phyloP scores from a whole-genome alignment of 2,888 invertebrate genomes.

The Gryllus longicercus region DNA sequence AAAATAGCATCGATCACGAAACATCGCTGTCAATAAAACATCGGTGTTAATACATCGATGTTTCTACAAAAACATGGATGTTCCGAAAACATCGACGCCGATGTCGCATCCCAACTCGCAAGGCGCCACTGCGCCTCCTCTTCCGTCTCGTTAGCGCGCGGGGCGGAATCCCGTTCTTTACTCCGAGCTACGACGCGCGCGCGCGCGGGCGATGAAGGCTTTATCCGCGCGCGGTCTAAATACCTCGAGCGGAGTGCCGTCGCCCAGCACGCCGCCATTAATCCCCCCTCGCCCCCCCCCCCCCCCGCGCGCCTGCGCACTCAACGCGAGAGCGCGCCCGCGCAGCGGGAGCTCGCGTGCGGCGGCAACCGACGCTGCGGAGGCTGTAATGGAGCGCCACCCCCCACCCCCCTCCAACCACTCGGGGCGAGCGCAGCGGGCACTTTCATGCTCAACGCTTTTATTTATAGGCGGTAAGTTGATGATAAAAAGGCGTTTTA shows the following conservation, averaged over 20 bases:
- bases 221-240: neutral
- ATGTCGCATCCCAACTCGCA: neutral
- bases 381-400: neutral
- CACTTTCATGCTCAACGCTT: no score
- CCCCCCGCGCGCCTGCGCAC: neutral
- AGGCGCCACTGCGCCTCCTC: neutral
- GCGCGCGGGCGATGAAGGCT: neutral
- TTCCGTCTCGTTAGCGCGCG: neutral
- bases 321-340: neutral
- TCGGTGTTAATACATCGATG: no score
- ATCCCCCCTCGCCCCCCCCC: neutral
- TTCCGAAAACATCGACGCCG: no score
- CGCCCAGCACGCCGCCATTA: neutral
- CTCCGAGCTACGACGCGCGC: neutral
- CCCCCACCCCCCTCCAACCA: no score
- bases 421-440: no score
- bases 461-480: no score
- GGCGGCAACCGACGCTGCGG: neutral
- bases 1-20: no score
- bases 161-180: neutral
- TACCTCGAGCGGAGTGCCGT: neutral
- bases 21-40: no score
- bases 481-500: no score
- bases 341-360: neutral
- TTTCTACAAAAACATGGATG: no score